A percentile compares a stretch with the other conserved stretches of the same genome.
phyloP scores from a whole-genome alignment of 2,113 vertebrate genomes.

The Paedocypris sp. region DNA sequence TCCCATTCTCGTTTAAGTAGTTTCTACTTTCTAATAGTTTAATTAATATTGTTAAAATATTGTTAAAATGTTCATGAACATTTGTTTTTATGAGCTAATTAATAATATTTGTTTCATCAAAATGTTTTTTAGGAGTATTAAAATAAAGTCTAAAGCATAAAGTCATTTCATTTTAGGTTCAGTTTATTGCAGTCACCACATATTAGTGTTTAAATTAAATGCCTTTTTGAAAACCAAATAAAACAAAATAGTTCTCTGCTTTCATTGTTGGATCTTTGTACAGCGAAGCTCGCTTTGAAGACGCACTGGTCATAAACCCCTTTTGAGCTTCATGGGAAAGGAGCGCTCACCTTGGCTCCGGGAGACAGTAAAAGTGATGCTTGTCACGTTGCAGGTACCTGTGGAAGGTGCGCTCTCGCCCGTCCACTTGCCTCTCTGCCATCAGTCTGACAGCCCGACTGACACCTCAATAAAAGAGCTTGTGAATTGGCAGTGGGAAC shows the following conservation, averaged over 20 bases:
- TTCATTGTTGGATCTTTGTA: too few relatives aligned
- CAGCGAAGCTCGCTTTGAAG: neutral
- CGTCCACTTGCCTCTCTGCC: neutral
- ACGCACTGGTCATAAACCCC: neutral
- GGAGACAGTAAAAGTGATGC: neutral
- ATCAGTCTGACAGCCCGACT: constrained; percentile 2
- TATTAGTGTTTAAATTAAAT: neutral
- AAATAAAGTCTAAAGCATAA: too few relatives aligned
- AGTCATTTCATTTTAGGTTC: neutral
- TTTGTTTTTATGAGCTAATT: too few relatives aligned
- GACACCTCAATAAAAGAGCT: constrained; percentile 18
- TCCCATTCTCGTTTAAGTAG: too few relatives aligned
- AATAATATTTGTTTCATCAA: too few relatives aligned
- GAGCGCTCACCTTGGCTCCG: neutral
- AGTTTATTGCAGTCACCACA: neutral
- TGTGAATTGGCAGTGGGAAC: constrained; percentile 5
- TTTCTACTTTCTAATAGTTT: too few relatives aligned
- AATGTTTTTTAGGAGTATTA: too few relatives aligned
- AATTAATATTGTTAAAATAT: too few relatives aligned
- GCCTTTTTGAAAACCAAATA: neutral
- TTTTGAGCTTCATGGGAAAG: neutral
- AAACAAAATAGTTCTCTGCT: too few relatives aligned
- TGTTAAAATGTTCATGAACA: too few relatives aligned
- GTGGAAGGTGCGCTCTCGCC: constrained; percentile 8
- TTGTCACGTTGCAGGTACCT: constrained; percentile 6